A percentile compares a stretch with the other conserved stretches of the same genome.
These are phyloP conservation scores for Zapus hudsonius DNA, from an alignment of 2,113 vertebrate genomes.

Conservation along the genomic window DNA sequence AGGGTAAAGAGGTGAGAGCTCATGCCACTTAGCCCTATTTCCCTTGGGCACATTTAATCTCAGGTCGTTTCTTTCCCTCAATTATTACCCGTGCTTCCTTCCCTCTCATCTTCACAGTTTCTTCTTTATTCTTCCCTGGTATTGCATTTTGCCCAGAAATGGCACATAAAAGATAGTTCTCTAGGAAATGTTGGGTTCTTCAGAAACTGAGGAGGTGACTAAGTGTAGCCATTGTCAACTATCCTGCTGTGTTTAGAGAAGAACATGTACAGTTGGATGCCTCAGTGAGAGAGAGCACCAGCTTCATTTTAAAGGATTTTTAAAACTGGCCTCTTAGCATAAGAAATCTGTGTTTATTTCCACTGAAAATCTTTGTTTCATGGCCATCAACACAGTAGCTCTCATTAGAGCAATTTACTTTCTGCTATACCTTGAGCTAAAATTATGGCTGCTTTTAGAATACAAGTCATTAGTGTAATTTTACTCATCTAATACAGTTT, in stretches of 20 bases:
- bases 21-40: neutral
- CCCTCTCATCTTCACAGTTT: neutral
- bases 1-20: neutral
- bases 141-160: neutral
- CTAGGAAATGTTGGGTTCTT: neutral
- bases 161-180: neutral
- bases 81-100: conserved; percentile 7
- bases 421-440: conserved; percentile 33
- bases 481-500: neutral
- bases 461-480: neutral
- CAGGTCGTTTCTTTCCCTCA: conserved; percentile 66
- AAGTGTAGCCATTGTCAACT: neutral
- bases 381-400: neutral
- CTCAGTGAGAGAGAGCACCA: neutral
- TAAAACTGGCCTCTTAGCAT: neutral
- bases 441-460: conserved; percentile 15
- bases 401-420: neutral
- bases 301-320: conserved; percentile 22
- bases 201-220: neutral
- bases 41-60: conserved; percentile 55
- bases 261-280: neutral
- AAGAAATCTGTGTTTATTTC: neutral
- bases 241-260: neutral
- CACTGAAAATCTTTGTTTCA: conserved; percentile 34
- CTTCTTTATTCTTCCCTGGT: neutral